Evolutionary conservation across 2,888 invertebrate species (phyloP).

Genomic region (Epistrophe eligans): DNA sequence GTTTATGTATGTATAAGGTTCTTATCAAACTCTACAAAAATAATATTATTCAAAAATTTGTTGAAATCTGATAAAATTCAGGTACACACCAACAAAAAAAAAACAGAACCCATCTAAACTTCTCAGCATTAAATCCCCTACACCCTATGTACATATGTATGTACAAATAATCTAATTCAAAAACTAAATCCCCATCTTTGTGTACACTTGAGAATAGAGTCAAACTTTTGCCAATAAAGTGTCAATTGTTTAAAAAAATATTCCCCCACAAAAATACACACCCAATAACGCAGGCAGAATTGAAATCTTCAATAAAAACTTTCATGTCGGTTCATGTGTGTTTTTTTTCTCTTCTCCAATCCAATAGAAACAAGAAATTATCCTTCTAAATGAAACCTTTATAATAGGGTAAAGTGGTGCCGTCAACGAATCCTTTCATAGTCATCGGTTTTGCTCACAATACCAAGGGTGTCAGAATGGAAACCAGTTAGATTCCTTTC

Average conservation of each 20-base stretch:
- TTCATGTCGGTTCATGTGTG: slow-evolving; percentile 42
- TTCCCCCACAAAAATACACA: slow-evolving; percentile 35
- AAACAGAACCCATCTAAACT: no score
- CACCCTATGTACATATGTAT: no score
- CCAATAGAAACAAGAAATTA: slow-evolving; percentile 66
- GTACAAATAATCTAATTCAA: not conserved
- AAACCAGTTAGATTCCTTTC: slow-evolving; percentile 61
- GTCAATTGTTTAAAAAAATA: slow-evolving; percentile 57
- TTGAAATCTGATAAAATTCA: no score
- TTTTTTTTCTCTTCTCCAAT: not conserved
- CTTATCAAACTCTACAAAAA: no score
- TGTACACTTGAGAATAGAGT: slow-evolving; percentile 55
- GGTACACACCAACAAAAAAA: not conserved
- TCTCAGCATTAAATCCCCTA: no score
- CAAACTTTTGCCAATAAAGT: slow-evolving; percentile 60
- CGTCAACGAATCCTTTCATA: slow-evolving; percentile 73
- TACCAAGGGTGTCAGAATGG: slow-evolving; percentile 60
- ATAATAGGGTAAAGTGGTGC: slow-evolving; percentile 69
- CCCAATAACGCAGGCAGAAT: slow-evolving; percentile 9
- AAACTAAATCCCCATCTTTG: slow-evolving; percentile 16
- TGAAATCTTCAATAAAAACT: slow-evolving; percentile 29
- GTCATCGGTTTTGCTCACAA: slow-evolving; percentile 67
- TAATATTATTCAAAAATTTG: no score
- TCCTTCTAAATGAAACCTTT: slow-evolving; percentile 63
- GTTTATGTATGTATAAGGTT: no score